Base-by-base conservation (phyloP, 2,113 vertebrate genomes). In the Planiliza haematocheilus region DNA sequence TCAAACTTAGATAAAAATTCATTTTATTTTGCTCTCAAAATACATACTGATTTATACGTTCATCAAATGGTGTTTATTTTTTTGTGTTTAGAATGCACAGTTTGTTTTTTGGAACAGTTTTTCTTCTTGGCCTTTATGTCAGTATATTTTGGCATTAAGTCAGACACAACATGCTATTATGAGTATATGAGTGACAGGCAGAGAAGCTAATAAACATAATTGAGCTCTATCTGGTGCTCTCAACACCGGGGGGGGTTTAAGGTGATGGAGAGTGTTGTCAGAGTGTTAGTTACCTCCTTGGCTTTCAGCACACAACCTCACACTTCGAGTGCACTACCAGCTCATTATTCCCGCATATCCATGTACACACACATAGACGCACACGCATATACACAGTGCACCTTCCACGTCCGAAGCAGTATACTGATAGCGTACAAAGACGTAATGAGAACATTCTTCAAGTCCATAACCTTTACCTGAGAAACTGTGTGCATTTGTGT, bases 381-480 rank as follows among this genome's bases (percentile, higher is more conserved):
- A 61, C 10, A 51, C 38, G 76, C n/a, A 42, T 36, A 62, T 16
- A 65, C 51, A 64, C 13, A 52, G 12, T 8, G 36, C 52, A 56
- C 20, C 30, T 55, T 77, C 60, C 55, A 52, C 53, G 61, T 48
- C 18, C 18, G 74, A 74, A 55, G 30, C 59, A 55, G 50, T 74
- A 52, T 64, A 81, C 74, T 77, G 76, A 86, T 88, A 70, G 73
- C 52, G 77, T 60, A 76, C 57, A 81, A 72, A 74, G 46, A 79
- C 76, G 81, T 91, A 88, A 90, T 88, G 83, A 89, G 86, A 85
- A 74, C 70, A 85, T 89, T 89, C 52, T 80, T 86, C 79, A 87
- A 74, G 82, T 79, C 79, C 56, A 56, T 79, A 89, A 86, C 86
- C 82, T 91, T 88, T 86, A 86, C 82, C 70, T 84, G 53, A 30